Conservation (phyloP, 1,140 invertebrate genomes). For the Agrilus planipennis region DNA sequence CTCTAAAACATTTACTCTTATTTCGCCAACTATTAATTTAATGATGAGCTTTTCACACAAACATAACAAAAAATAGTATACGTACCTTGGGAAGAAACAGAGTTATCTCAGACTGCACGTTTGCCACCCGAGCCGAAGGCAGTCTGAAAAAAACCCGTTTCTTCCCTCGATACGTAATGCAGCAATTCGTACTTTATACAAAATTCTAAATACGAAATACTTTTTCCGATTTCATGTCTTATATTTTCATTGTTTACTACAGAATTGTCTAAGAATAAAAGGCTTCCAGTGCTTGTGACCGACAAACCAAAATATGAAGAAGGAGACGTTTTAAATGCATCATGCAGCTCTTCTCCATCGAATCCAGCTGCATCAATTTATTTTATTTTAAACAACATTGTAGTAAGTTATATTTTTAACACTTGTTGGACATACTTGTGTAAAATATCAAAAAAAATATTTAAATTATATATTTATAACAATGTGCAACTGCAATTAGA, state of each 20-base stretch:
- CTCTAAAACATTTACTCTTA: no score
- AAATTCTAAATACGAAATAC: not conserved
- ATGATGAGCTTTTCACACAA: no score
- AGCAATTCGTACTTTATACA: not conserved
- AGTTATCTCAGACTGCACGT: no score
- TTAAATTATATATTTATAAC: no score
- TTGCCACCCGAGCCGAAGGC: no score
- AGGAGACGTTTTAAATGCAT: slow-evolving; percentile 59
- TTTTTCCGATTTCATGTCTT: not conserved
- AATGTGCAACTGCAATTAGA: no score
- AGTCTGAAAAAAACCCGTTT: not conserved
- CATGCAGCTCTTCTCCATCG: slow-evolving; percentile 64
- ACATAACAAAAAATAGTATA: no score
- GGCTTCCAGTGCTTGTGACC: slow-evolving; percentile 34
- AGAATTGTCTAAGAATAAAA: slow-evolving; percentile 28
- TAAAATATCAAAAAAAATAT: no score
- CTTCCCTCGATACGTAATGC: not conserved
- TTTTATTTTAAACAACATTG: slow-evolving; percentile 62
- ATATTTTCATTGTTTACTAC: slow-evolving; percentile 21
- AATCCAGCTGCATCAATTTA: slow-evolving; percentile 51
- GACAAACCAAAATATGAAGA: slow-evolving; percentile 59
- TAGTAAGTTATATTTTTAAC: no score
- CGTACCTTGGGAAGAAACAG: no score
- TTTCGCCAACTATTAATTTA: no score
- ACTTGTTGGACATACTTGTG: no score